Evolutionary conservation across 1,140 invertebrate species (phyloP).

Genomic region (Drosophila sproati): DNA sequence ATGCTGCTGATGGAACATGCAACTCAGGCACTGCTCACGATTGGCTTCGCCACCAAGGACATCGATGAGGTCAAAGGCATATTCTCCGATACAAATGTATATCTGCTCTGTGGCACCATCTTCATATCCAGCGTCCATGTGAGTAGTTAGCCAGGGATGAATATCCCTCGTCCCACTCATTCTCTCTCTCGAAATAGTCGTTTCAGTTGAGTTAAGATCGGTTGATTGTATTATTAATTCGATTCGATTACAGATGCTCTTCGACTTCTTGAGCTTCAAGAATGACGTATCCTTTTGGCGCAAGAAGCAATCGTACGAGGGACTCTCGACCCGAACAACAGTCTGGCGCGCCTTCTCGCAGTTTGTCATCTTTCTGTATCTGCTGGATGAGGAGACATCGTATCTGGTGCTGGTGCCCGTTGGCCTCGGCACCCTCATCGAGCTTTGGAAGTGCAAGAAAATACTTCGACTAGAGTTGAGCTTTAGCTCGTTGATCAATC

Average conservation of each 20-base stretch:
- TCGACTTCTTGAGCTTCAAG: conserved; percentile 99
- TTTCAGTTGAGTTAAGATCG: background rate
- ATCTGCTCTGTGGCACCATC: conserved; percentile 96
- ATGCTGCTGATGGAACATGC: conserved; percentile 92
- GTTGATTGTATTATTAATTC: background rate
- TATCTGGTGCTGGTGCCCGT: conserved; percentile 94
- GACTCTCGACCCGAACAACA: conserved; percentile 94
- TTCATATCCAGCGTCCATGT: conserved; percentile 97
- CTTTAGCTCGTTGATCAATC: conserved; percentile 75
- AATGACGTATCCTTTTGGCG: conserved; percentile 99
- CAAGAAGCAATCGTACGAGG: conserved; percentile 92
- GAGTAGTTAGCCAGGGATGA: conserved; percentile 84
- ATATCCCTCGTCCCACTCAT: too few species aligned
- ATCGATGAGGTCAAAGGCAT: conserved; percentile 98
- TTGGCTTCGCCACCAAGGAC: conserved; percentile 97
- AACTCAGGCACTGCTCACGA: conserved; percentile 88
- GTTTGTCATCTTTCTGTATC: conserved; percentile 96
- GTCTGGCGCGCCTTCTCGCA: conserved; percentile 97
- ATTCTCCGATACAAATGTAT: conserved; percentile 97
- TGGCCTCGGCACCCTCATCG: conserved; percentile 90
- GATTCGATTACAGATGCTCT: conserved; percentile 89
- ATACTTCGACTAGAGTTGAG: conserved; percentile 91
- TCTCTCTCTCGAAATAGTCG: too few species aligned
- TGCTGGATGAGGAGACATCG: conserved; percentile 96
- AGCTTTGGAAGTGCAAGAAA: conserved; percentile 98